These are phyloP conservation scores for Bufo bufo DNA, from an alignment of 2,113 vertebrate genomes.

Conservation along the genomic window DNA sequence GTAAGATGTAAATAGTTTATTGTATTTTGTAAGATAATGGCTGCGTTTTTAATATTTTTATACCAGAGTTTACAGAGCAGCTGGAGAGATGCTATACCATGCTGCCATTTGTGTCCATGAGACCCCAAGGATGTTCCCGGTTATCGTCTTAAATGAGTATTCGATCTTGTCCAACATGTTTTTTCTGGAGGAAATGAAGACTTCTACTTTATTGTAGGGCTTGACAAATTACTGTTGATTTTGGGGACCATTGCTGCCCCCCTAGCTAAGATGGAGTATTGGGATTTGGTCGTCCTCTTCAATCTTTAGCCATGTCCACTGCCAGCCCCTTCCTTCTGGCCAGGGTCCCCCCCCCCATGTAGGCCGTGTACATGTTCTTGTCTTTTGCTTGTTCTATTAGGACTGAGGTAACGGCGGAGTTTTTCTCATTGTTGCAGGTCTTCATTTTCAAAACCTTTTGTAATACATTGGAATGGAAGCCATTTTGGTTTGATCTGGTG, in stretches of 20 bases:
- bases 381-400: neutral
- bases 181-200: neutral
- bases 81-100: neutral
- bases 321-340: neutral
- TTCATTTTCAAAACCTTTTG: neutral
- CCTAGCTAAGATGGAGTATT: neutral
- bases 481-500: neutral
- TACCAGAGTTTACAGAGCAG: neutral
- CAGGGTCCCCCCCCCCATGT: no score
- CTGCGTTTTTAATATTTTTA: neutral
- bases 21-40: neutral
- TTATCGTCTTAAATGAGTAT: neutral
- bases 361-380: neutral
- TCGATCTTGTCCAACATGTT: neutral
- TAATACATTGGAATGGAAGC: neutral
- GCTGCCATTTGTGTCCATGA: neutral
- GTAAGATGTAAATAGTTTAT: neutral
- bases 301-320: neutral
- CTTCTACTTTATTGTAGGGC: neutral
- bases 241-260: neutral
- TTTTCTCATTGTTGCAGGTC: neutral
- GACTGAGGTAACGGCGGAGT: neutral
- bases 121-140: no score
- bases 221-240: neutral
- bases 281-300: neutral